Evolutionary conservation across 2,888 invertebrate species (phyloP), one percentile per base, ranked within the genome.

Genomic region (Mamestra brassicae): DNA sequence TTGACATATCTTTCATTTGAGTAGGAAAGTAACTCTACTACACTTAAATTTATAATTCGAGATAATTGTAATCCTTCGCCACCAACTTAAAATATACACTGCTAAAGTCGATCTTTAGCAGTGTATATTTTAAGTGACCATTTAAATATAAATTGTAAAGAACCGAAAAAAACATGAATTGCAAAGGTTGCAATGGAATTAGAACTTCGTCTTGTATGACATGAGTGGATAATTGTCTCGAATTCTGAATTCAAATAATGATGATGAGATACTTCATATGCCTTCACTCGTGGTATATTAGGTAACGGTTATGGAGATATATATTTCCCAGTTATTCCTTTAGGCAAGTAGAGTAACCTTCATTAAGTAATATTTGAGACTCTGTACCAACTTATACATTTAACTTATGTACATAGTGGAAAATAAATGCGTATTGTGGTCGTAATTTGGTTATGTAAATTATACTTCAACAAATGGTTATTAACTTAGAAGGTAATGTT

Each of bases 351-450:
- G 47, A 75, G 66, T 70, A 26, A 61, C 36, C 47, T 71, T 60
- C 38, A 57, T 2, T 66, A 55, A 69, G 54, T 47, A 63, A 67
- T 68, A 76, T 71, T 83, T 85, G 80, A 85, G 85, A 83, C 78
- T 81, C 78, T 68, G 72, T 71, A 79, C 64, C 65, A 84, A 80
- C 80, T 81, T 84, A 74, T 54, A 72, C 38, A 64, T 76, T 69
- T 74, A 77, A 84, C 71, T 80, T 83, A 38, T 38, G 38, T 5
- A 87, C 75, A 61, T 72, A 76, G 36, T 70, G 62, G 78, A 83
- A 77, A 86, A 87, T 86, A 87, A 88, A 88, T 88, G 85, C 87
- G 66, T 54, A 78, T 67, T 50, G 76, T 87, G 64, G 72, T 74
- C 74, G 42, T 85, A 80, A 82, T 72, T 76, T 66, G 61, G 55